phyloP scores from a whole-genome alignment of 2,888 invertebrate genomes.

The Spilarctia lutea region DNA sequence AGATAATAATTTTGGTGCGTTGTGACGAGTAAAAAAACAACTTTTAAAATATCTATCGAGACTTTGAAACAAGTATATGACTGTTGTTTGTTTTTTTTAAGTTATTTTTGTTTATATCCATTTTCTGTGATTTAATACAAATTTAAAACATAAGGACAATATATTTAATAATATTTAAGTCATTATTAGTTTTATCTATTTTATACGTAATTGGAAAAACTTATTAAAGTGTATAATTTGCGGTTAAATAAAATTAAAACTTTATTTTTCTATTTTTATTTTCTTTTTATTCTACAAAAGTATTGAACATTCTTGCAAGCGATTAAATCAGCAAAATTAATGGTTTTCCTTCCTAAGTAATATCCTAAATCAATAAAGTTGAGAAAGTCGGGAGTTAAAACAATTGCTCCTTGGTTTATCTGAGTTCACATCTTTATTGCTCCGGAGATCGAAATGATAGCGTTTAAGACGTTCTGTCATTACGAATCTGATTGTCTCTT shows the following conservation, averaged over 20 bases:
- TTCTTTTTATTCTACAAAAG: neutral
- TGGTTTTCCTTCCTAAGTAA: constrained; percentile 19
- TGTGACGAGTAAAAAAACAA: constrained; percentile 24
- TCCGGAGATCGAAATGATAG: constrained; percentile 48
- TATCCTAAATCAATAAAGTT: constrained; percentile 38
- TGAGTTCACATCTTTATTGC: constrained; percentile 47
- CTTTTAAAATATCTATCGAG: constrained; percentile 12
- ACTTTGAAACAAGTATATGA: constrained; percentile 22
- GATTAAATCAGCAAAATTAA: constrained; percentile 8
- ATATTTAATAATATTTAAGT: neutral
- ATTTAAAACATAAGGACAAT: neutral
- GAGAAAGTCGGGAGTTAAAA: constrained; percentile 37
- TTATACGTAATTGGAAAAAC: neutral
- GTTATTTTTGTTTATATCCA: constrained; percentile 33
- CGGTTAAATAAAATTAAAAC: neutral
- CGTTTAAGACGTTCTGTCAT: constrained; percentile 40
- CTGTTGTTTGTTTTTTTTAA: constrained; percentile 48
- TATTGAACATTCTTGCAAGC: neutral
- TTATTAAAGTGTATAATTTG: neutral
- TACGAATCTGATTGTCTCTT: constrained; percentile 42
- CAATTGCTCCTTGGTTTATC: constrained; percentile 47
- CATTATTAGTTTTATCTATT: neutral
- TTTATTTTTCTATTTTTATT: neutral
- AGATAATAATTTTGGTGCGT: constrained; percentile 34
- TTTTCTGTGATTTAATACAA: neutral